Evolutionary conservation across 2,888 invertebrate species (phyloP).

Genomic region (Peribatodes rhomboidaria): DNA sequence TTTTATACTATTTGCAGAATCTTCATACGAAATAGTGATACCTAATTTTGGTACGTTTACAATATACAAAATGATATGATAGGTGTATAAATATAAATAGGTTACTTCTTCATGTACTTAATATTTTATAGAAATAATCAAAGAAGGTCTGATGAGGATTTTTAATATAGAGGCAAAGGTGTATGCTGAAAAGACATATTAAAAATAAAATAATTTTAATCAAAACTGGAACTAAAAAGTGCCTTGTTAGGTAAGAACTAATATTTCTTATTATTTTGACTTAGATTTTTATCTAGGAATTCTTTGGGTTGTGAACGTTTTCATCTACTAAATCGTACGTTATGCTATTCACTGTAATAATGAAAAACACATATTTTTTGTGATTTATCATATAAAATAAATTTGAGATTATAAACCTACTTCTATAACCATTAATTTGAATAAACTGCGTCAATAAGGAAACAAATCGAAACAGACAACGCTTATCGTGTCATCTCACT

Average conservation of each 20-base stretch:
- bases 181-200: background rate
- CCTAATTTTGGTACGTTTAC: slow-evolving; percentile 45
- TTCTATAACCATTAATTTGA: slow-evolving; percentile 43
- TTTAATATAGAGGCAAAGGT: slow-evolving; percentile 3
- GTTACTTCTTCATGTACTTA: slow-evolving; percentile 30
- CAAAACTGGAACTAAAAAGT: slow-evolving; percentile 28
- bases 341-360: background rate
- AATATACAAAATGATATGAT: slow-evolving; percentile 45
- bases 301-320: slow-evolving; percentile 45
- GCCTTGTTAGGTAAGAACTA: slow-evolving; percentile 34
- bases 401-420: slow-evolving; percentile 44
- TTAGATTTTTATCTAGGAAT: slow-evolving; percentile 30
- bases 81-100: slow-evolving; percentile 33
- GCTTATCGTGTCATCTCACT: too few relatives aligned
- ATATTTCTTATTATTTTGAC: slow-evolving; percentile 33
- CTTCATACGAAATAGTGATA: slow-evolving; percentile 38
- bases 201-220: background rate
- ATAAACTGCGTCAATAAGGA: too few relatives aligned
- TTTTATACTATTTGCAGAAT: background rate
- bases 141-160: slow-evolving; percentile 10
- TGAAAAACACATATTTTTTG: slow-evolving; percentile 29
- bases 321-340: slow-evolving; percentile 13
- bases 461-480: too few relatives aligned
- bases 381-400: slow-evolving; percentile 51
- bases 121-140: slow-evolving; percentile 20